Conservation (phyloP, 2,888 invertebrate species). For the Eupithecia exiguata region DNA sequence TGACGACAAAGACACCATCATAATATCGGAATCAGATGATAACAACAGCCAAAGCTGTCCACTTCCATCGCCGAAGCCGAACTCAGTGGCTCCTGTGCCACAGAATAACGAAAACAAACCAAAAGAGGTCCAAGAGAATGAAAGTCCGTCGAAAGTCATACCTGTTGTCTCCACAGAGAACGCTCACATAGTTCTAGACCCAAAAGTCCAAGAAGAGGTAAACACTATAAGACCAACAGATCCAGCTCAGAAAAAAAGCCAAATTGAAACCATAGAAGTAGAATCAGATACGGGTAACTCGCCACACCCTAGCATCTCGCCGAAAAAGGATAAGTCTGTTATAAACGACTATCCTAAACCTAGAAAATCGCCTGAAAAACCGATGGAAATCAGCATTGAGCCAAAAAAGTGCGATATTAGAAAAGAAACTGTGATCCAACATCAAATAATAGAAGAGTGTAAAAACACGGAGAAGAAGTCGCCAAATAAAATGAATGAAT, state of each 20-base stretch:
- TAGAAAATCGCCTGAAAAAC: constrained; percentile 66
- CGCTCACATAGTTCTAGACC: constrained; percentile 74
- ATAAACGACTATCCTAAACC: constrained; percentile 69
- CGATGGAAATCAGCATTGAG: constrained; percentile 52
- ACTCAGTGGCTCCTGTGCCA: constrained; percentile 59
- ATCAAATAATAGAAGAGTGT: constrained; percentile 68
- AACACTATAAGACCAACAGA: constrained; percentile 61
- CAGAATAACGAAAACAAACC: constrained; percentile 66
- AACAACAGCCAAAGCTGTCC: constrained; percentile 81
- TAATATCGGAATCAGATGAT: constrained; percentile 79
- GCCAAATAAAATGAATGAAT: constrained; percentile 69
- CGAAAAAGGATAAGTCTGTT: constrained; percentile 68
- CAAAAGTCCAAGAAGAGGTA: constrained; percentile 68
- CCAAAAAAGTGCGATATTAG: constrained; percentile 71
- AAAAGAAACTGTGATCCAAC: constrained; percentile 79
- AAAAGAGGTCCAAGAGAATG: constrained; percentile 70
- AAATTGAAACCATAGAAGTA: constrained; percentile 75
- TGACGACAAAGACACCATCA: constrained; percentile 78
- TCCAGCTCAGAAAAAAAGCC: constrained; percentile 67
- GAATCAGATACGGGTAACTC: constrained; percentile 70
- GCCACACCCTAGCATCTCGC: constrained; percentile 60
- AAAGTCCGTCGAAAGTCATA: constrained; percentile 74
- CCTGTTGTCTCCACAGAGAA: constrained; percentile 76
- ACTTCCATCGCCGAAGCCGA: constrained; percentile 74
- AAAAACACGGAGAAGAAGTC: constrained; percentile 70